These are phyloP conservation scores for Steinernema carpocapsae DNA, from an alignment of 2,888 invertebrate genomes.

Conservation along the genomic window DNA sequence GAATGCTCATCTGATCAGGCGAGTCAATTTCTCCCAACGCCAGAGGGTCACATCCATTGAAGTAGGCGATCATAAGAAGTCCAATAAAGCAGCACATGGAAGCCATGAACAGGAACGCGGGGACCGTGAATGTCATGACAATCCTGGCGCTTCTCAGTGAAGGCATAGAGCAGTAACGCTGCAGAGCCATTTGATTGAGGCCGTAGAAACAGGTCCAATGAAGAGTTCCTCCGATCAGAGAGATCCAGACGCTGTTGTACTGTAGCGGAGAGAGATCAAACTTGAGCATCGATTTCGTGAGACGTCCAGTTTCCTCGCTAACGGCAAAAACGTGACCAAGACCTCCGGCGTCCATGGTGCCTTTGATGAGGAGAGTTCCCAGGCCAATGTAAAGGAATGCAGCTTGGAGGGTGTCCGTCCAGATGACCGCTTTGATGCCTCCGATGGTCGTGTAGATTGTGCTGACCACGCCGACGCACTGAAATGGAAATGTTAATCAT, in stretches of 20 bases:
- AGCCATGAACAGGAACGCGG: constrained; percentile 47
- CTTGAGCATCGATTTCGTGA: constrained; percentile 40
- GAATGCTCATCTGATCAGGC: constrained; percentile 49
- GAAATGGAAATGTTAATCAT: not conserved
- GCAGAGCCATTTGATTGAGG: constrained; percentile 54
- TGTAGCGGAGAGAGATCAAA: constrained; percentile 45
- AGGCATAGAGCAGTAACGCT: constrained; percentile 55
- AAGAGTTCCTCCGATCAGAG: constrained; percentile 45
- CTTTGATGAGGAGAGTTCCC: constrained; percentile 46
- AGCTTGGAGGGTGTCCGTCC: constrained; percentile 51
- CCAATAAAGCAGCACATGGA: constrained; percentile 47
- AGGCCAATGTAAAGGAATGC: constrained; percentile 48
- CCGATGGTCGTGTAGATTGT: constrained; percentile 53
- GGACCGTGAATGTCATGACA: constrained; percentile 52
- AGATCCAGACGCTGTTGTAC: constrained; percentile 51
- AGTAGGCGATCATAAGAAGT: constrained; percentile 52
- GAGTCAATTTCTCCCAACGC: constrained; percentile 45
- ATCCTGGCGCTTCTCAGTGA: constrained; percentile 45
- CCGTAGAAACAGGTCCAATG: constrained; percentile 48
- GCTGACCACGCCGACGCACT: constrained; percentile 47
- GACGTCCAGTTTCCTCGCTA: constrained; percentile 43
- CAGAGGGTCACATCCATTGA: constrained; percentile 53
- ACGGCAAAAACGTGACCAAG: constrained; percentile 41
- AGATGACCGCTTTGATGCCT: constrained; percentile 57
- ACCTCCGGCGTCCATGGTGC: constrained; percentile 50